These are phyloP conservation scores for Cataglyphis cursor DNA, from an alignment of 2,888 invertebrate species.

Conservation along the genomic window DNA sequence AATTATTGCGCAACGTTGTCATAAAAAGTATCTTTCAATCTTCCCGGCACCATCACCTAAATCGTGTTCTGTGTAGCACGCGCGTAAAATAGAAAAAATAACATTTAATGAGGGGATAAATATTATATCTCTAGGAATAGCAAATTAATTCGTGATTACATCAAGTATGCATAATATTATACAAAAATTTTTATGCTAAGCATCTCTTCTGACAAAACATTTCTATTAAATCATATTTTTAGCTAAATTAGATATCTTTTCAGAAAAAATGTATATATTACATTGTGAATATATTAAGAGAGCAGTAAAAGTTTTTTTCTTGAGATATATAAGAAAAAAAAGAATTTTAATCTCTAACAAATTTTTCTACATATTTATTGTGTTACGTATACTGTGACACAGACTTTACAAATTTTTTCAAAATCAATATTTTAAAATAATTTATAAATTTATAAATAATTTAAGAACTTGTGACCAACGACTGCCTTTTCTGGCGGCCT, in stretches of 20 bases:
- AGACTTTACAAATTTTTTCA: not conserved
- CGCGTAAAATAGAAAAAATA: not conserved
- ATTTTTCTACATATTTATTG: not conserved
- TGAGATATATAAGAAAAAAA: not conserved
- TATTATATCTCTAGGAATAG: not conserved
- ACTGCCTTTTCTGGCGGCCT: not conserved
- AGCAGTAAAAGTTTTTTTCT: not conserved
- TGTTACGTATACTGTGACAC: not conserved
- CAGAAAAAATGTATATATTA: not conserved
- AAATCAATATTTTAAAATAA: not conserved
- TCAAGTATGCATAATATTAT: not conserved
- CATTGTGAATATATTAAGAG: not conserved
- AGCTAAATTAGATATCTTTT: not conserved
- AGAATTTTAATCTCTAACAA: not conserved
- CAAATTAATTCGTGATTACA: constrained; percentile 13
- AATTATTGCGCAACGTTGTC: constrained; percentile 38
- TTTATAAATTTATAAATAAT: not conserved
- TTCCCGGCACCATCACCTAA: constrained; percentile 10
- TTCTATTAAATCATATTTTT: constrained; percentile 1
- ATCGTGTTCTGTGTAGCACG: not conserved
- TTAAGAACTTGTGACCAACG: not conserved
- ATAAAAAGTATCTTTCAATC: constrained; percentile 48
- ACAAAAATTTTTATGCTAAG: not conserved
- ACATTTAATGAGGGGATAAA: constrained; percentile 7
- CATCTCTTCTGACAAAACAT: not conserved